These are phyloP conservation scores for Epirrhoe alternata DNA, from an alignment of 2,888 invertebrate genomes.

Conservation along the genomic window DNA sequence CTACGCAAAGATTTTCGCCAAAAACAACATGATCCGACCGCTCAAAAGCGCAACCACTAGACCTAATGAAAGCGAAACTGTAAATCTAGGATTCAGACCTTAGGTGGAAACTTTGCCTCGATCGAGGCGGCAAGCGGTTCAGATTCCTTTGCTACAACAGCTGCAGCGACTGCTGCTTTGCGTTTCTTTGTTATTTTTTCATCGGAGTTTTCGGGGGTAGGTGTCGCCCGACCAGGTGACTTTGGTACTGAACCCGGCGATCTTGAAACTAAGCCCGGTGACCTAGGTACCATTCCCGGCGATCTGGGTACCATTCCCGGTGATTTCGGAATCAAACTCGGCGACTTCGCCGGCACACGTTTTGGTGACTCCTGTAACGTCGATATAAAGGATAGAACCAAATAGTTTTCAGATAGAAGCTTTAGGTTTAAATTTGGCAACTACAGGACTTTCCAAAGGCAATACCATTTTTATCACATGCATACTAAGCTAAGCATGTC, in stretches of 20 bases:
- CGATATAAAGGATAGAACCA: conserved; percentile 5
- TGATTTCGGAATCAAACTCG: conserved; percentile 6
- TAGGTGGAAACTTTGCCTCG: conserved; percentile 13
- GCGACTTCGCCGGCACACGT: conserved; percentile 12
- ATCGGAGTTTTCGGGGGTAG: conserved; percentile 9
- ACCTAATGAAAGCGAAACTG: conserved; percentile 7
- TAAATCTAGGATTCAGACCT: conserved; percentile 19
- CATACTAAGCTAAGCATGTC: conserved; percentile 12
- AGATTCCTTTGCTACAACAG: conserved; percentile 58
- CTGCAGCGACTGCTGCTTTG: conserved; percentile 61
- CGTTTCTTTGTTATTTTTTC: conserved; percentile 77
- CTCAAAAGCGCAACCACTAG: neutral
- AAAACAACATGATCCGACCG: conserved; percentile 6
- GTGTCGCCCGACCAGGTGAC: conserved; percentile 1
- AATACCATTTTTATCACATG: conserved; percentile 6
- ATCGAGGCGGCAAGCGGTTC: conserved; percentile 16
- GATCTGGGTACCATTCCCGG: neutral
- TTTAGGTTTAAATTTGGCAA: neutral
- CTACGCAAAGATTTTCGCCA: conserved; percentile 5
- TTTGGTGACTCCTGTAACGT: conserved; percentile 25
- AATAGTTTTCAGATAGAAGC: neutral
- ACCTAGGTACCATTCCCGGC: neutral
- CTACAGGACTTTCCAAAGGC: conserved; percentile 9
- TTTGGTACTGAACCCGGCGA: neutral
- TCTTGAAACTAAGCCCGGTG: neutral